Percentiles rank a stretch among this genome's conserved stretches.
These are phyloP conservation scores for Heliornis fulica DNA, from an alignment of 2,113 vertebrate genomes.

Conservation along the genomic window DNA sequence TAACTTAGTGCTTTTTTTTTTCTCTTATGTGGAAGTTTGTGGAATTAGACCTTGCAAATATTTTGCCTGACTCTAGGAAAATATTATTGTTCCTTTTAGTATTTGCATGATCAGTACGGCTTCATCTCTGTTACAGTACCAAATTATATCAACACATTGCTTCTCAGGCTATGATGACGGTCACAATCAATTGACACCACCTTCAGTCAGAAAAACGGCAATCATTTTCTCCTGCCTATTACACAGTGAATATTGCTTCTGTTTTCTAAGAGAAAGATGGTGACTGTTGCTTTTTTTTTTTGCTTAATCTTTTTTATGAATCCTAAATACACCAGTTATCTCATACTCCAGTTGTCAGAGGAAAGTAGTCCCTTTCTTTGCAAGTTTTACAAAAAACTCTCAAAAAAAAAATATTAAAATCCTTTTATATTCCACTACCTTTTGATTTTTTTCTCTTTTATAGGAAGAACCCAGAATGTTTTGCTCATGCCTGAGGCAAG, in stretches of 20 bases:
- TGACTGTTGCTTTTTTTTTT: neutral
- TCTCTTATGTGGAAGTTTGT: conserved; percentile 13
- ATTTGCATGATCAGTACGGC: neutral
- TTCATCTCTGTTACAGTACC: conserved; percentile 1
- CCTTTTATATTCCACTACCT: neutral
- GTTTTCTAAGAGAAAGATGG: neutral
- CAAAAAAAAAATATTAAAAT: no score
- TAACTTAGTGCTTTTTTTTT: neutral
- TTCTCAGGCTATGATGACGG: neutral
- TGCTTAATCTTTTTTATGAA: neutral
- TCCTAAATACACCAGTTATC: neutral
- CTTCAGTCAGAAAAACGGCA: neutral
- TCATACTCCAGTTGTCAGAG: neutral
- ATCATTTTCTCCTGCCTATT: neutral
- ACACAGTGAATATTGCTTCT: neutral
- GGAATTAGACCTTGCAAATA: conserved; percentile 27
- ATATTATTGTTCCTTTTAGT: conserved; percentile 7
- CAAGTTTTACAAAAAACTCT: no score
- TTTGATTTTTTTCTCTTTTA: neutral
- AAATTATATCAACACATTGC: neutral
- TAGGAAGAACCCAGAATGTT: neutral
- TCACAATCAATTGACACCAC: neutral
- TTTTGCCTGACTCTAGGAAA: conserved; percentile 25
- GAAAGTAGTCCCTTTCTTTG: neutral
- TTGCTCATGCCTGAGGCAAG: neutral